A percentile compares a stretch with the other conserved stretches of the same genome.
phyloP scores from a whole-genome alignment of 2,797 vertebrate species.

The Eulemur coronatus region DNA sequence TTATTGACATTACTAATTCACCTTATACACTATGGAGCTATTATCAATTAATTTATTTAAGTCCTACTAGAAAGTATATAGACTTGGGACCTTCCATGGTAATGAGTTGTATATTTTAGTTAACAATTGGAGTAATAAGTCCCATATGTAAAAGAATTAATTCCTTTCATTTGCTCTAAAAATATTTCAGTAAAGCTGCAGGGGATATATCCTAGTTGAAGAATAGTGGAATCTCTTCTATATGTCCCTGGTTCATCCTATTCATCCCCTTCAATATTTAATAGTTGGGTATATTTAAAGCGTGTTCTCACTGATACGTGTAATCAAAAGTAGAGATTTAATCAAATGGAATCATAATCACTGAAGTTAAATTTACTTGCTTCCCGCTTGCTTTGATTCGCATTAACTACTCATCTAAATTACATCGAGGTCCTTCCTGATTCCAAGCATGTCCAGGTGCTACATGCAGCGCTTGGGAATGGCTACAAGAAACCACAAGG shows the following conservation, averaged over 20 bases:
- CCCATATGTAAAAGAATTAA: constrained; percentile 37
- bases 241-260: constrained; percentile 37
- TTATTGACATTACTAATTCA: not conserved
- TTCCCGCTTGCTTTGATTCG: constrained; percentile 69
- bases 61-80: not conserved
- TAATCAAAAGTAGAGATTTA: constrained; percentile 78
- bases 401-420: constrained; percentile 73
- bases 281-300: constrained; percentile 68
- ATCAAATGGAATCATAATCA: constrained; percentile 78
- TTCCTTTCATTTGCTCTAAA: constrained; percentile 57
- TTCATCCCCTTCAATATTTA: constrained; percentile 61
- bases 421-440: constrained; percentile 41
- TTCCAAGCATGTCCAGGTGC: constrained; percentile 67
- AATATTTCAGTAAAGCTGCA: constrained; percentile 34
- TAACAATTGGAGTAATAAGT: constrained; percentile 33
- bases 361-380: constrained; percentile 76
- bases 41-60: constrained; percentile 3
- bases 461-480: constrained; percentile 11
- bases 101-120: constrained; percentile 39
- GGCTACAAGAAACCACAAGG: constrained; percentile 58
- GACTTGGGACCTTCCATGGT: not conserved
- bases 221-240: constrained; percentile 7
- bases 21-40: not conserved
- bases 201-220: not conserved
- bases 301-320: constrained; percentile 65